Evolutionary conservation across 1,140 invertebrate species (phyloP).

Genomic region (Heliconius himera): DNA sequence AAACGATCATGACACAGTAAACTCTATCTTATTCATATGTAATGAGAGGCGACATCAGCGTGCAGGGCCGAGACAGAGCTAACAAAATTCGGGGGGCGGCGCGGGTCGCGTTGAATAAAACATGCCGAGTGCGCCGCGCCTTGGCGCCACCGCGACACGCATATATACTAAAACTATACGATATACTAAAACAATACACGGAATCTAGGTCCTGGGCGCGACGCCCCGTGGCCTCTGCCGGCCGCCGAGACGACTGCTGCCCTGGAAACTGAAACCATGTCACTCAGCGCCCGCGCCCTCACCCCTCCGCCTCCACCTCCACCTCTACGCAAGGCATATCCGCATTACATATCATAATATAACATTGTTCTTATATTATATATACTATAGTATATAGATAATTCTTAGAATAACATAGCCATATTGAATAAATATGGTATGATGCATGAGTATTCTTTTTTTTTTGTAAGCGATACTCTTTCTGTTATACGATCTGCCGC

Average conservation of each 20-base stretch:
- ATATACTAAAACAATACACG: slow-evolving; percentile 50
- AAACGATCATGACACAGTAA: slow-evolving; percentile 62
- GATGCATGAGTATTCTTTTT: slow-evolving; percentile 28
- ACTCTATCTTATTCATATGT: slow-evolving; percentile 65
- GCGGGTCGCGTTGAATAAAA: slow-evolving; percentile 74
- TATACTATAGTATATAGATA: not conserved
- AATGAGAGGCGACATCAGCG: slow-evolving; percentile 60
- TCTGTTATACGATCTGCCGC: slow-evolving; percentile 56
- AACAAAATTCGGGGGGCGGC: slow-evolving; percentile 69
- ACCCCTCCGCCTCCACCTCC: slow-evolving; percentile 2
- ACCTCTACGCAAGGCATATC: slow-evolving; percentile 13
- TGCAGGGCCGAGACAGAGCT: slow-evolving; percentile 52
- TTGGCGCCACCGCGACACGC: slow-evolving; percentile 49
- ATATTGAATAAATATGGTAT: not conserved
- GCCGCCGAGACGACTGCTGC: slow-evolving; percentile 29
- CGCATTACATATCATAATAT: not conserved
- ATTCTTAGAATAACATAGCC: not conserved
- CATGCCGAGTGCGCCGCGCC: slow-evolving; percentile 55
- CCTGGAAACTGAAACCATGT: slow-evolving; percentile 46
- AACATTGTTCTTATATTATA: not conserved
- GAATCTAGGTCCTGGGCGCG: slow-evolving; percentile 45
- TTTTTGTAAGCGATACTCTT: slow-evolving; percentile 56
- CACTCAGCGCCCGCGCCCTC: slow-evolving; percentile 27
- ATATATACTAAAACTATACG: slow-evolving; percentile 49
- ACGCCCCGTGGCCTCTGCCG: slow-evolving; percentile 25